These are phyloP conservation scores for Tamias sibiricus DNA, from an alignment of 2,113 vertebrate genomes.

Conservation along the genomic window DNA sequence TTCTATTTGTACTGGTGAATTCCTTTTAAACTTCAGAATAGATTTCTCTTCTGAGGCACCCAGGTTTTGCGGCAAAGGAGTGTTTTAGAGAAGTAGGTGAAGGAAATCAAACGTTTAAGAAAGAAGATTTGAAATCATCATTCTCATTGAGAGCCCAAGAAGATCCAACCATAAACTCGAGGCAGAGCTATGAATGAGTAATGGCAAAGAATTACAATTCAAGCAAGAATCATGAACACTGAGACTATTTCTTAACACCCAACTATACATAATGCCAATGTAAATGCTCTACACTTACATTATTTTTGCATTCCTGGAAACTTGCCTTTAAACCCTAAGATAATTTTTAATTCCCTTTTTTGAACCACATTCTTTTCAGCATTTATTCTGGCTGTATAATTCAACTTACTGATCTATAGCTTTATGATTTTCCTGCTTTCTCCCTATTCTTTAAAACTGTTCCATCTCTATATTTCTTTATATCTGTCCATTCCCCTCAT, in stretches of 20 bases:
- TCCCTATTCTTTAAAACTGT: background rate
- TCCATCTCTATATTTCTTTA: background rate
- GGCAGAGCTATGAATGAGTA: background rate
- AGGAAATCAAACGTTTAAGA: slow-evolving; percentile 10
- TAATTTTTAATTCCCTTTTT: slow-evolving; percentile 24
- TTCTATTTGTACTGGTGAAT: slow-evolving; percentile 15
- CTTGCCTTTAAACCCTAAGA: background rate
- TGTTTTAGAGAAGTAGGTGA: background rate
- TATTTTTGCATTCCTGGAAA: slow-evolving; percentile 24
- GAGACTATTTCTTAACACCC: background rate
- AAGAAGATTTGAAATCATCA: background rate
- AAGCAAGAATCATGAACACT: background rate
- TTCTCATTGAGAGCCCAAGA: background rate
- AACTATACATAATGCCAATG: background rate
- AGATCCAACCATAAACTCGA: background rate
- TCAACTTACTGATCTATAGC: background rate
- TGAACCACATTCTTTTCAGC: slow-evolving; percentile 15
- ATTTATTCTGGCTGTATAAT: background rate
- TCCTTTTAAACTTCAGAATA: slow-evolving; percentile 39
- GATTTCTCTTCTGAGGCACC: background rate
- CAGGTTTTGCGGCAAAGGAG: background rate
- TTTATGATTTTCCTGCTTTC: background rate
- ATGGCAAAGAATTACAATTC: background rate
- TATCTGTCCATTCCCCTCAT: background rate
- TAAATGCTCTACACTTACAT: background rate